Evolutionary conservation across 2,113 vertebrate species (phyloP).

Genomic region (Heliornis fulica): DNA sequence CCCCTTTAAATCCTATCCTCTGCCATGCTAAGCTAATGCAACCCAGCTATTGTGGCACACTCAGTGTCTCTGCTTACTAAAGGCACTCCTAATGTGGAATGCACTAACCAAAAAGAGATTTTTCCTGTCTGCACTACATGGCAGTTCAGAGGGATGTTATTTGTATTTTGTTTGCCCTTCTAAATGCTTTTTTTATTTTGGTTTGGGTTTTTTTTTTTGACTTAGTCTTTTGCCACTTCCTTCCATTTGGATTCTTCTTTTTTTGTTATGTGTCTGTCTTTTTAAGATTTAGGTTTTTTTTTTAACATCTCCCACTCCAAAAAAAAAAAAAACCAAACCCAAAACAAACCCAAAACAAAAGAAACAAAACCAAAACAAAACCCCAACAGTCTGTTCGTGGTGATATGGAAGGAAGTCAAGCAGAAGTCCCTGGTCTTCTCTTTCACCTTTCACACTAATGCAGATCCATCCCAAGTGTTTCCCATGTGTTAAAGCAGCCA

Average conservation of each 20-base stretch:
- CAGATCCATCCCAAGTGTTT: background rate
- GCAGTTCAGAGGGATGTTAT: background rate
- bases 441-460: background rate
- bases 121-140: background rate
- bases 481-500: background rate
- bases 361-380: too few relatives aligned
- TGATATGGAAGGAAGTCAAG: background rate
- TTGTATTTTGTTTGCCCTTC: background rate
- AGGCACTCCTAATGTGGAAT: background rate
- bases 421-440: background rate
- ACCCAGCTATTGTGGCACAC: background rate
- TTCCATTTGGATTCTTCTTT: background rate
- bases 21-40: conserved; percentile 9
- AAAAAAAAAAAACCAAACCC: too few relatives aligned
- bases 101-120: background rate
- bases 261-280: background rate
- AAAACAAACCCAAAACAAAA: too few relatives aligned
- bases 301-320: too few relatives aligned
- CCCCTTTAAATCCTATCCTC: conserved; percentile 10
- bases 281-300: too few relatives aligned
- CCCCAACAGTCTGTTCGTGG: too few relatives aligned
- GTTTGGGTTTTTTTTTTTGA: too few relatives aligned
- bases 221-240: background rate
- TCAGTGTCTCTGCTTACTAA: background rate
- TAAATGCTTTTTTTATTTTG: background rate